Evolutionary conservation across 2,888 invertebrate species (phyloP), one percentile per base, ranked within the genome.

Genomic region (Hemicrepidius hirtus): DNA sequence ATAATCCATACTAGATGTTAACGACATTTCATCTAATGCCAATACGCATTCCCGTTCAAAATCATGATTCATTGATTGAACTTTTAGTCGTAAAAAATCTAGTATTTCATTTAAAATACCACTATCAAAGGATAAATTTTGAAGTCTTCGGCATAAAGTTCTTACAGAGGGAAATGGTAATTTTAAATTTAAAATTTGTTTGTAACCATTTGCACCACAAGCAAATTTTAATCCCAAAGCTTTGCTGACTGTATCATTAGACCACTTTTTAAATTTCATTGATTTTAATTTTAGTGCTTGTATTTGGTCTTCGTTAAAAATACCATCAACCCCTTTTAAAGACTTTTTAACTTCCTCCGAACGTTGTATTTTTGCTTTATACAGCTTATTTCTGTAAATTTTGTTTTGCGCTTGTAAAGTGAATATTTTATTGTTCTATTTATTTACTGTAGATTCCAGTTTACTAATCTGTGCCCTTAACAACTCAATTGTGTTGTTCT

Each of bases 131-230:
- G n/a, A n/a, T n/a, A 65, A 74, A 49, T 68, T 64, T 20, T 77
- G 66, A 0, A 75, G n/a, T 64, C 68, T 68, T 46, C 63, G 63
- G 18, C 41, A 50, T n/a, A 77, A 53, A 1, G 75, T 75, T 32
- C 76, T 24, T n/a, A 70, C 21, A 7, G 70, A 67, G 9, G 78
- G 76, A n/a, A 77, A 53, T 16, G 75, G 73, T 49, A 71, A 32
- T 7, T 60, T 53, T 65, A 71, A 62, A 20, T 60, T 57, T 20
- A 73, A 53, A 10, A 78, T 7, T 55, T 76, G 68, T 10, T 73
- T 35, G 28, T 78, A 78, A 1, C 78, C 76, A 18, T 59, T 24
- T 16, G 37, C 41, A 9, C 75, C 76, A 68, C 76, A 78, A 9
- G 62, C 28, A 46, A 74, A 71, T 68, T 53, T 68, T 13, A 76